Evolutionary conservation across 2,888 invertebrate species (phyloP), one percentile per base, ranked within the genome.

Genomic region (Xanthia togata): DNA sequence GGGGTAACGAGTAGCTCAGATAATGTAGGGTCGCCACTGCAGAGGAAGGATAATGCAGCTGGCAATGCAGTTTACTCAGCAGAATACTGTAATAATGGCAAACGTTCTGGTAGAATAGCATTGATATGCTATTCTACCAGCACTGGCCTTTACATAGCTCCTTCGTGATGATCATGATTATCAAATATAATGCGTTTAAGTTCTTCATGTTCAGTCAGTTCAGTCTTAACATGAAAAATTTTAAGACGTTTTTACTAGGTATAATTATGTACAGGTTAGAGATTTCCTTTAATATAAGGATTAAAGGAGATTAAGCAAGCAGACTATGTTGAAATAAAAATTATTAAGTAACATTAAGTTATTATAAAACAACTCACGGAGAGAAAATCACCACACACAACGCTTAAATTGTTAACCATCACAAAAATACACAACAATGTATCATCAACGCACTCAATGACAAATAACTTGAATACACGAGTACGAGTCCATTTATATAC

Each of bases 1-100:
- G 96, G 96, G 96, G 96, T 96, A 96, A 93, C 86, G 91, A 93
- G 91, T 91, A 87, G 87, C 80, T 81, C 82, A 62, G 92, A 92
- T 92, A 92, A 83, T 75, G 77, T 89, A 91, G 91, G 91, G 90
- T 89, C 87, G 78, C 65, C 86, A 88, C 87, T 85, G 79, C 55
- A 62, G 79, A 82, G 76, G n/a, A 68, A 69, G 67, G 81, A 78
- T 85, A 80, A 67, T 78, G 78, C 83, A 88, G 85, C 62, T 77
- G 41, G 59, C 20, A 38, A 53, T 73, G 55, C 78, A 81, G 70
- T 76, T 83, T 47, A 75, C 17, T n/a, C n/a, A n/a, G n/a, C n/a
- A n/a, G n/a, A n/a, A n/a, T n/a, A n/a, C n/a, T n/a, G n/a, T n/a
- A n/a, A n/a, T n/a, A n/a, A n/a, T n/a, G n/a, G n/a, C 53, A 53